Percentiles rank a stretch among this genome's conserved stretches.
phyloP scores from a whole-genome alignment of 2,113 vertebrate species.

The Lanius collurio region DNA sequence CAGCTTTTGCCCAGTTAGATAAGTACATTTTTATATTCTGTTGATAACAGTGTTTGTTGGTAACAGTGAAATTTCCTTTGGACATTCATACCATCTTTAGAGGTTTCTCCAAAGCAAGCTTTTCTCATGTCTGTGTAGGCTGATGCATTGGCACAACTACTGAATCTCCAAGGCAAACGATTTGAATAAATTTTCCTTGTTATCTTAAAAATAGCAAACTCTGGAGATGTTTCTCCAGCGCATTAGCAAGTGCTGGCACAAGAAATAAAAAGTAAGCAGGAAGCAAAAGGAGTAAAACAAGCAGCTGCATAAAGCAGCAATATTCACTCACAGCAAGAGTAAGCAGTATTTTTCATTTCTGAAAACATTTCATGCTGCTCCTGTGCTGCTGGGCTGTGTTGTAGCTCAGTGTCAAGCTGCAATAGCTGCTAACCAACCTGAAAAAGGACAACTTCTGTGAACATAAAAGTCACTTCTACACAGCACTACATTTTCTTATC shows the following conservation, averaged over 20 bases:
- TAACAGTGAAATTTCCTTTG: not conserved
- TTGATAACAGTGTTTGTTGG: not conserved
- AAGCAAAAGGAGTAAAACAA: slow-evolving; percentile 32
- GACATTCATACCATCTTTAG: not conserved
- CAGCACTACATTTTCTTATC: slow-evolving; percentile 62
- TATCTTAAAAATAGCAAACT: not conserved
- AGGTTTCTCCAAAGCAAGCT: not conserved
- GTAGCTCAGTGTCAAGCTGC: not conserved
- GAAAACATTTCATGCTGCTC: slow-evolving; percentile 19
- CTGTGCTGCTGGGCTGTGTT: not conserved
- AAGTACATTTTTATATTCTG: not conserved
- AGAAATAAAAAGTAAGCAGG: slow-evolving; percentile 6
- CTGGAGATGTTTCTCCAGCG: not conserved
- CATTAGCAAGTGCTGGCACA: not conserved
- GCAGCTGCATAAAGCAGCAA: slow-evolving; percentile 15
- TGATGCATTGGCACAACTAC: not conserved
- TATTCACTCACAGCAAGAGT: not conserved
- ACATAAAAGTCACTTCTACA: slow-evolving; percentile 33
- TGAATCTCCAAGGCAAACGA: not conserved
- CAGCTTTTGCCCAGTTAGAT: not conserved
- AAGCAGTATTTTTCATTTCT: slow-evolving; percentile 14
- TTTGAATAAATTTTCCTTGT: slow-evolving; percentile 4
- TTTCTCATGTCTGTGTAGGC: not conserved
- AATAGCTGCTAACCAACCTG: not conserved
- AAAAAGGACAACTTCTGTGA: slow-evolving; percentile 10